Conservation (phyloP, 2,113 vertebrate species). For the rabbit (Oryctolagus cuniculus) region DNA sequence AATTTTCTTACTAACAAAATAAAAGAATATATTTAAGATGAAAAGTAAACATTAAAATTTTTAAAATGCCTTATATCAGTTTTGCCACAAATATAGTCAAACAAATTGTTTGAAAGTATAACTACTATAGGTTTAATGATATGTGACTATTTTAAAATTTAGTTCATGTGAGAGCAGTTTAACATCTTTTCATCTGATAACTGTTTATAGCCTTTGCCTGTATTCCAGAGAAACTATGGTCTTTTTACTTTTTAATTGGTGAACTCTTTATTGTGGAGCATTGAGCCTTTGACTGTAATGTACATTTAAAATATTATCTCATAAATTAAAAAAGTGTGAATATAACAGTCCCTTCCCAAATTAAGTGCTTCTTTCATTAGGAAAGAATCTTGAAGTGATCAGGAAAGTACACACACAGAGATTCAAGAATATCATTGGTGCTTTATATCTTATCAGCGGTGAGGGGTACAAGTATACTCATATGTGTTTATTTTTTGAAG, state of each 20-base stretch:
- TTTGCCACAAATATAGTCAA: too few relatives aligned
- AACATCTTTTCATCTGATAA: too few relatives aligned
- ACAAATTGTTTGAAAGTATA: too few relatives aligned
- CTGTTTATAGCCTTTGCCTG: too few relatives aligned
- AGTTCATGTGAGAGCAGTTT: too few relatives aligned
- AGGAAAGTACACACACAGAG: not conserved
- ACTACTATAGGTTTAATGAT: too few relatives aligned
- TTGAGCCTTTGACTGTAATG: too few relatives aligned
- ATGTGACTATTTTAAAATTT: too few relatives aligned
- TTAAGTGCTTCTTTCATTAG: not conserved
- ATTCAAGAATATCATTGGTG: not conserved
- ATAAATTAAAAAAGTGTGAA: not conserved
- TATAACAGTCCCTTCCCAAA: not conserved
- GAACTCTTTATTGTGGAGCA: too few relatives aligned
- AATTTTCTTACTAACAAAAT: not conserved
- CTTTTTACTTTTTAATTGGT: too few relatives aligned
- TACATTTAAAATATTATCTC: too few relatives aligned
- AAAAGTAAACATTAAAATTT: not conserved
- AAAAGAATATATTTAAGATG: not conserved
- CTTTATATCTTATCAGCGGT: not conserved
- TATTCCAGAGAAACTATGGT: too few relatives aligned
- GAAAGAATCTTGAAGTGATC: not conserved
- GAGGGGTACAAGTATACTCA: not conserved
- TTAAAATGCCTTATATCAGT: not conserved
- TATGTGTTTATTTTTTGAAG: not conserved